Evolutionary conservation across 2,888 invertebrate genomes (phyloP).

Genomic region (Pristionchus exspectatus): DNA sequence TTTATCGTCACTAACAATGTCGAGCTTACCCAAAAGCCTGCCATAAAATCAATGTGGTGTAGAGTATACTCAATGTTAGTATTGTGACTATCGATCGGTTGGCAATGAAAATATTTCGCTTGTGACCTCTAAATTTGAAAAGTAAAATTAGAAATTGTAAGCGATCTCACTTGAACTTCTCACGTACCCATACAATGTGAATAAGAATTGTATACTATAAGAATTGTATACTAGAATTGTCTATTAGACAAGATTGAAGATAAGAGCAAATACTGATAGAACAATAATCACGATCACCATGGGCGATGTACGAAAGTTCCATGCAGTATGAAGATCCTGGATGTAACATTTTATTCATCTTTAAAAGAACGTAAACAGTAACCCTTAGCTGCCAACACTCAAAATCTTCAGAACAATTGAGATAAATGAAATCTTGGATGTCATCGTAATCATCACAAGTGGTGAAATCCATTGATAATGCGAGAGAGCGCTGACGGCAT

Average conservation of each 20-base stretch:
- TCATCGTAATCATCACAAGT: background rate
- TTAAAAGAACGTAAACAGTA: background rate
- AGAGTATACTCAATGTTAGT: background rate
- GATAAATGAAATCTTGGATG: background rate
- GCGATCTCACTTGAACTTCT: constrained; percentile 6
- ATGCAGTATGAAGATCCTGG: background rate
- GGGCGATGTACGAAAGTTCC: background rate
- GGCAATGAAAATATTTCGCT: background rate
- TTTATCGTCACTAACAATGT: background rate
- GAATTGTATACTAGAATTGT: too few species aligned
- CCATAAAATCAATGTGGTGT: background rate
- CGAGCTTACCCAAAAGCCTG: background rate
- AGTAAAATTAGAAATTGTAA: background rate
- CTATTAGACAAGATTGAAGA: constrained; percentile 11
- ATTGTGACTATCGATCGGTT: background rate
- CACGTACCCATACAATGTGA: constrained; percentile 22
- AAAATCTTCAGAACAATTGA: background rate
- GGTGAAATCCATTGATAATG: background rate
- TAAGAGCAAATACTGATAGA: background rate
- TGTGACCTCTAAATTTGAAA: background rate
- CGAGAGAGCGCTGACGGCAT: background rate
- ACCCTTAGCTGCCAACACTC: background rate
- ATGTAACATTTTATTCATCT: background rate
- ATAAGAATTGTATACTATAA: background rate
- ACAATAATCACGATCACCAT: constrained; percentile 6